These are phyloP conservation scores for Drosophila merina DNA, from an alignment of 2,888 invertebrate species.

Conservation along the genomic window DNA sequence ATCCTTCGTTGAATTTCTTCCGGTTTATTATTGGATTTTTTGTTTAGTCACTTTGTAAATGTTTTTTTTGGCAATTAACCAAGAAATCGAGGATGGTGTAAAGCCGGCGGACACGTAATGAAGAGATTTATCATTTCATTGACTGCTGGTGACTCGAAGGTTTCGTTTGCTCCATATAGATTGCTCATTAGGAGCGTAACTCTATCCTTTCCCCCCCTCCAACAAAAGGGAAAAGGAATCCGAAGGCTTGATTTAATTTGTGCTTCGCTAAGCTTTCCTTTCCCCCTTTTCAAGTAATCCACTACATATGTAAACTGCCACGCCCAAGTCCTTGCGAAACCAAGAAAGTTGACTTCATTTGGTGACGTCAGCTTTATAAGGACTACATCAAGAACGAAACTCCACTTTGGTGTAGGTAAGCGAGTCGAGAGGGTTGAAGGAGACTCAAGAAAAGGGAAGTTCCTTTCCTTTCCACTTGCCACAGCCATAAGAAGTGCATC, in stretches of 20 bases:
- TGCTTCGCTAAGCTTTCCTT: conserved; percentile 47
- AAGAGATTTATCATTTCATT: conserved; percentile 44
- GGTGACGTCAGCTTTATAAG: conserved; percentile 35
- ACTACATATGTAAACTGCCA: conserved; percentile 36
- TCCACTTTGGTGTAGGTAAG: conserved; percentile 14
- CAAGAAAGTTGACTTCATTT: conserved; percentile 3
- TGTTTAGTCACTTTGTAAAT: conserved; percentile 62
- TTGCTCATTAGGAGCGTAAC: conserved; percentile 42
- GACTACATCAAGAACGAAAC: conserved; percentile 17
- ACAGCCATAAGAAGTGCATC: conserved; percentile 64
- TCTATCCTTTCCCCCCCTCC: conserved; percentile 18
- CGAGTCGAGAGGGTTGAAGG: conserved; percentile 30
- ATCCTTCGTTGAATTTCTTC: background rate
- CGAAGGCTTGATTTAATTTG: conserved; percentile 68
- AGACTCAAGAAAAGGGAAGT: conserved; percentile 11
- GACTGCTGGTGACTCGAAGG: conserved; percentile 41
- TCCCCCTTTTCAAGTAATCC: conserved; percentile 24
- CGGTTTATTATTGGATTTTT: conserved; percentile 52
- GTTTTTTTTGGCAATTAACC: conserved; percentile 58
- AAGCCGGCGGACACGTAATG: conserved; percentile 10
- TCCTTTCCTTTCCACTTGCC: conserved; percentile 20
- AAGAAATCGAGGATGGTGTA: conserved; percentile 13
- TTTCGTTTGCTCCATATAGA: conserved; percentile 31
- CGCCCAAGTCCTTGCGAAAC: background rate
- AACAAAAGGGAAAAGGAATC: conserved; percentile 7